A percentile compares a stretch with the other conserved stretches of the same genome.
These are phyloP conservation scores for Tetrax tetrax DNA, from an alignment of 2,113 vertebrate genomes.

Conservation along the genomic window DNA sequence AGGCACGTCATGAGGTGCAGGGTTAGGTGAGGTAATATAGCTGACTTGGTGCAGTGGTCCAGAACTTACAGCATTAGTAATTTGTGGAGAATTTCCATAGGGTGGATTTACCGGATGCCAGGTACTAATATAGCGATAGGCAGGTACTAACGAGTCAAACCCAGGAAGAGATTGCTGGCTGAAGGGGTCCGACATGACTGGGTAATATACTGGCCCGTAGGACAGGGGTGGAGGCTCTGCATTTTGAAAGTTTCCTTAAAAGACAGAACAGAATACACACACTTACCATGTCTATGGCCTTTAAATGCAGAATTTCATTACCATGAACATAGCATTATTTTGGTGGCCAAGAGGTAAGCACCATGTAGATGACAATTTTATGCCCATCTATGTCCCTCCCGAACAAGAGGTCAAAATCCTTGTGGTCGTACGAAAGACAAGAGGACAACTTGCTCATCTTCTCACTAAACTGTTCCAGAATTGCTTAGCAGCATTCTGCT, in stretches of 20 bases:
- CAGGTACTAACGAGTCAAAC: constrained; percentile 83
- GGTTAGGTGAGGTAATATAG: constrained; percentile 79
- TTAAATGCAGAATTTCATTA: not conserved
- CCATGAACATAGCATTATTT: fast-evolving
- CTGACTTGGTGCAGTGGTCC: constrained; percentile 73
- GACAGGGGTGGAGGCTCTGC: constrained; percentile 73
- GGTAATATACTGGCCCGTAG: constrained; percentile 77
- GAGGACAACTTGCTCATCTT: not conserved
- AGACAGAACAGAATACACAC: not conserved
- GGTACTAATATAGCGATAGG: constrained; percentile 70
- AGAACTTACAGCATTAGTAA: constrained; percentile 73
- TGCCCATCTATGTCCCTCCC: too few relatives aligned
- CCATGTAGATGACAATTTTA: not conserved
- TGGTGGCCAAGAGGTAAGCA: not conserved
- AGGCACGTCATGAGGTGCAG: constrained; percentile 80
- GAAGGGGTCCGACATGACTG: constrained; percentile 82
- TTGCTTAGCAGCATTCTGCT: not conserved
- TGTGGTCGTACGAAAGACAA: not conserved
- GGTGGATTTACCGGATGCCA: constrained; percentile 78
- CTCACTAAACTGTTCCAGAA: not conserved
- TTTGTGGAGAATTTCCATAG: constrained; percentile 52
- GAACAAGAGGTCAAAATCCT: not conserved
- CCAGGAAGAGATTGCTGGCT: constrained; percentile 73
- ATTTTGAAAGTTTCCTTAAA: constrained; percentile 76
- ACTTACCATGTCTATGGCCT: not conserved